phyloP scores from a whole-genome alignment of 1,140 invertebrate species.

The Palaemon carinicauda region DNA sequence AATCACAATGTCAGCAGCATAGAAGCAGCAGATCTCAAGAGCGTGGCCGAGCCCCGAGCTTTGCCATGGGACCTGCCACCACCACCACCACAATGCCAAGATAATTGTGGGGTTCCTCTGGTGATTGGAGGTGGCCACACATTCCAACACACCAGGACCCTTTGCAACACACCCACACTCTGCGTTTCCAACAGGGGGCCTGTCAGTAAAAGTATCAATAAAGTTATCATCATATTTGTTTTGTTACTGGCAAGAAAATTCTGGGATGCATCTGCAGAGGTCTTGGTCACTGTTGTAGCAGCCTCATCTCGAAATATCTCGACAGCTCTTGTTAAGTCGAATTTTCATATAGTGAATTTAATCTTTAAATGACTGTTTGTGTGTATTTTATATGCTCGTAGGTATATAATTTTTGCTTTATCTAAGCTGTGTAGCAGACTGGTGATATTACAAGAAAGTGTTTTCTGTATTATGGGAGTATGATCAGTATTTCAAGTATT shows the following conservation, averaged over 20 bases:
- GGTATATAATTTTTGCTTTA: conserved; percentile 17
- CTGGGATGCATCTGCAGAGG: conserved; percentile 10
- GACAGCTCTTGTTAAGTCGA: conserved; percentile 33
- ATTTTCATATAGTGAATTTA: conserved; percentile 41
- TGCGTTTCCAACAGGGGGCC: conserved; percentile 26
- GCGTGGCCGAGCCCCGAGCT: conserved; percentile 39
- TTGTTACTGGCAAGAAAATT: conserved; percentile 16
- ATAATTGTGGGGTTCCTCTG: no score
- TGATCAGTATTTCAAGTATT: conserved; percentile 32
- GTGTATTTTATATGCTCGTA: conserved; percentile 39
- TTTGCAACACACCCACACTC: conserved; percentile 10
- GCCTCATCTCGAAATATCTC: not conserved
- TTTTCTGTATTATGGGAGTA: conserved; percentile 7
- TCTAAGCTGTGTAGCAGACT: conserved; percentile 14
- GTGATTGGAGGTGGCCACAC: not conserved
- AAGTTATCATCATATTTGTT: conserved; percentile 21
- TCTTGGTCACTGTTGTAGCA: conserved; percentile 24
- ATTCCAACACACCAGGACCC: conserved; percentile 14
- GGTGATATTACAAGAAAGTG: conserved; percentile 27
- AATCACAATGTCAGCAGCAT: conserved; percentile 15
- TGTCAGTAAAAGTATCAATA: conserved; percentile 27
- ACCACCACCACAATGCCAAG: not conserved
- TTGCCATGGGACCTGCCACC: conserved; percentile 35
- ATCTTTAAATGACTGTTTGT: conserved; percentile 39
- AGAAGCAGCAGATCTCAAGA: conserved; percentile 1